These are phyloP conservation scores for Arvicanthis niloticus DNA, from an alignment of 2,113 vertebrate genomes.

Conservation along the genomic window DNA sequence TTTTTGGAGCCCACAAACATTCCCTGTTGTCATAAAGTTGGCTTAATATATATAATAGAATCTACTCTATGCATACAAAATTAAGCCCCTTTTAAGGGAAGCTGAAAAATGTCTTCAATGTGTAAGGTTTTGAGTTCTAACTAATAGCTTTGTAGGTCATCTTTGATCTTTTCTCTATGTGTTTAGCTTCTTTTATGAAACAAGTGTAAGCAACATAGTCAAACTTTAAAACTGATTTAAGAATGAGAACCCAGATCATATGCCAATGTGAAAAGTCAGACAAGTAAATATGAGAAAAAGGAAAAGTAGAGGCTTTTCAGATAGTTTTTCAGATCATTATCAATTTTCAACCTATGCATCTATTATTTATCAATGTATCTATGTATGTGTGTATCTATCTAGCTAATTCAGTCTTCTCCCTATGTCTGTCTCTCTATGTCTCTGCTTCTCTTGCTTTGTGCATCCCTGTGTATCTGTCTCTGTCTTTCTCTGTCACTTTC, in stretches of 20 bases:
- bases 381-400: neutral
- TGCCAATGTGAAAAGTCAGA: slow-evolving; percentile 6
- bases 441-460: neutral
- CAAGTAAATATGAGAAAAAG: slow-evolving; percentile 30
- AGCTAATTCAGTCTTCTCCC: neutral
- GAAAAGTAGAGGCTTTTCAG: neutral
- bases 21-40: slow-evolving; percentile 62
- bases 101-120: neutral
- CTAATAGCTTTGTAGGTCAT: neutral
- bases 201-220: neutral
- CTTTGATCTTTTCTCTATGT: neutral
- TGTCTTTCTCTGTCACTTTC: neutral
- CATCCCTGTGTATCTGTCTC: neutral
- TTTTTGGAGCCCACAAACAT: slow-evolving; percentile 58
- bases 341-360: neutral
- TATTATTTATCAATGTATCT: neutral
- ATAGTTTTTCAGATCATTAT: neutral
- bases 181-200: neutral
- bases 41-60: slow-evolving; percentile 66
- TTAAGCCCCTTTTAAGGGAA: slow-evolving; percentile 38
- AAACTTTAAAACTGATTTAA: slow-evolving; percentile 51
- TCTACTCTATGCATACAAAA: slow-evolving; percentile 65
- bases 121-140: slow-evolving; percentile 38
- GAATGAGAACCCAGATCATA: neutral
- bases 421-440: neutral